Conservation (phyloP, 2,888 invertebrate genomes). For the Bembecia ichneumoniformis region DNA sequence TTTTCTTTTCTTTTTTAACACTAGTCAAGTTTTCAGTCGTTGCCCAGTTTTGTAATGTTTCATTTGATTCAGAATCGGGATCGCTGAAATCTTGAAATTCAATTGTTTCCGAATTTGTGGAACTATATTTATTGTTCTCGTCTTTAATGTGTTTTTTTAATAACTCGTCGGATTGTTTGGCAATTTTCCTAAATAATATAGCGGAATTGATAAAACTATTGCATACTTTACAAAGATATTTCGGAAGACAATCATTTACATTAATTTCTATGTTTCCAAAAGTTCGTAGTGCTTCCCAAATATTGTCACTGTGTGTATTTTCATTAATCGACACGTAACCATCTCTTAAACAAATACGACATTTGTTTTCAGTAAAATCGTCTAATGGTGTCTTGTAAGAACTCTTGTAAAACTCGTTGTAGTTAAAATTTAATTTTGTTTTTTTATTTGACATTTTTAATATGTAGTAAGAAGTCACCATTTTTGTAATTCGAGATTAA, state of each 20-base stretch:
- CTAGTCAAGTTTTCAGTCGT: background rate
- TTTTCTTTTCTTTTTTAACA: constrained; percentile 9
- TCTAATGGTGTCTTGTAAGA: constrained; percentile 10
- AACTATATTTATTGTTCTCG: background rate
- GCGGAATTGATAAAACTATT: constrained; percentile 35
- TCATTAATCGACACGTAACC: constrained; percentile 20
- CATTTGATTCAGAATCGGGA: background rate
- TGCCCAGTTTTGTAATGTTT: background rate
- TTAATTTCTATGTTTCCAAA: constrained; percentile 29
- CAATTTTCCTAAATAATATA: constrained; percentile 37
- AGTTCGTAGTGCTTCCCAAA: constrained; percentile 13
- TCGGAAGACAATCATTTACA: constrained; percentile 34
- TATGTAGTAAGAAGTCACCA: constrained; percentile 20
- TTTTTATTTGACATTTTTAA: constrained; percentile 11
- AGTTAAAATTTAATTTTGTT: constrained; percentile 8
- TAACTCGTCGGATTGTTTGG: constrained; percentile 30
- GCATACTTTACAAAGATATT: constrained; percentile 40
- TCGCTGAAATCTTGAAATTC: constrained; percentile 2
- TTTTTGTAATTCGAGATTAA: constrained; percentile 1
- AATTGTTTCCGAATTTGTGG: background rate
- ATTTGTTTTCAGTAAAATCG: constrained; percentile 6
- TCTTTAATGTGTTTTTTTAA: constrained; percentile 22
- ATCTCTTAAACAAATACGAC: constrained; percentile 19
- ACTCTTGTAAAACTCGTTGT: constrained; percentile 8
- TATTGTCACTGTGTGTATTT: constrained; percentile 6